Evolutionary conservation across 1,140 invertebrate genomes (phyloP), one percentile per base, ranked within the genome.

Genomic region (Holcopasites calliopsidis): DNA sequence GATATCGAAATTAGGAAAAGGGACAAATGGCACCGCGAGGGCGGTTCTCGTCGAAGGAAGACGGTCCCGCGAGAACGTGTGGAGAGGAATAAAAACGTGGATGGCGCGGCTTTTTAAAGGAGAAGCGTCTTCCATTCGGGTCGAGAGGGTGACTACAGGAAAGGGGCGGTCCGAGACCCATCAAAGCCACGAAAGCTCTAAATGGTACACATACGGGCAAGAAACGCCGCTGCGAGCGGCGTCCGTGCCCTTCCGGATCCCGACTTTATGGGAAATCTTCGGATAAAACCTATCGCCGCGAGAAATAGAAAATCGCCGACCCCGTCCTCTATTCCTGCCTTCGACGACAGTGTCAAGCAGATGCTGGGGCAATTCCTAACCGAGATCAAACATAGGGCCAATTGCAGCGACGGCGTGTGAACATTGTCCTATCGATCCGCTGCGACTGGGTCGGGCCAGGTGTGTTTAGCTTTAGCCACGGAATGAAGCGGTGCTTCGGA

Each of bases 131-230:
- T 52, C 76, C 74, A 50, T 64, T 28, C 60, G 47, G 77, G 66
- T 77, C 72, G 65, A 79, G 74, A 70, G 65, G 61, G 78, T 71
- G 72, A 76, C 68, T 89, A 89, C 87, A 89, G 85, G 88, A 79
- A 88, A 89, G 87, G 83, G 87, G 88, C 87, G 88, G 84, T 87
- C 87, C 86, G 79, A 87, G 88, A 88, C 78, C 85, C 83, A 88
- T 89, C 88, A 89, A 87, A 88, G 85, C 86, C 85, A 85, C 85
- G 86, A 84, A 85, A 86, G 82, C 80, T 80, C 80, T 83, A 86
- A 88, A 89, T 87, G 85, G 83, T 80, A 76, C 83, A 76, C 85
- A 83, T 79, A 72, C 74, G 70, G 77, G 73, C 74, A 62, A 83
- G 80, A 76, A 72, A 78, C 65, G 79, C 54, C 60, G 73, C 61